Evolutionary conservation across 1,140 invertebrate species (phyloP).

Genomic region (Leucophenga varia): DNA sequence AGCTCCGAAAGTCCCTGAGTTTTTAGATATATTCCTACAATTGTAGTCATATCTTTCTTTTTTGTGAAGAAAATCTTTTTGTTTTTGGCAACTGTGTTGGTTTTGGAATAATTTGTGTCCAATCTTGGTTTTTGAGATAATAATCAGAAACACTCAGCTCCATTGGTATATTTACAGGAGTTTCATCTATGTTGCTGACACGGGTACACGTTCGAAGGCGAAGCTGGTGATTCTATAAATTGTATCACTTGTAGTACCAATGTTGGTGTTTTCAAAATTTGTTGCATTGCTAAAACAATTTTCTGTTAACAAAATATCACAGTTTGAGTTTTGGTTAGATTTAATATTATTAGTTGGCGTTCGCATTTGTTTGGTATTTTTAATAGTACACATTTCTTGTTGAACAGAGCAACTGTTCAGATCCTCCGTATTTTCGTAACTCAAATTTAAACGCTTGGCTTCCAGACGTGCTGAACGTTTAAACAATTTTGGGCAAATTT

Average conservation of each 20-base stretch:
- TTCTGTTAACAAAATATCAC: not conserved
- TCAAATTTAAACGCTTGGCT: conserved; percentile 2
- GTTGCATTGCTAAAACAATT: conserved; percentile 6
- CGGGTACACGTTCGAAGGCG: conserved; percentile 14
- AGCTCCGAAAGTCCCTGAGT: too few relatives aligned
- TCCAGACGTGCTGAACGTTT: conserved; percentile 12
- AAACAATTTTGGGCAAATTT: not conserved
- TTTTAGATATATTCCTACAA: too few relatives aligned
- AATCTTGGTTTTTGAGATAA: too few relatives aligned
- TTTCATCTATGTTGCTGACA: not conserved
- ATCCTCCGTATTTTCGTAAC: not conserved
- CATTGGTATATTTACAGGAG: conserved; percentile 27
- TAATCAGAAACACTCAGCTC: not conserved
- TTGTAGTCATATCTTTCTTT: too few relatives aligned
- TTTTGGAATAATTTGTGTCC: too few relatives aligned
- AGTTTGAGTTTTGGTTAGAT: not conserved
- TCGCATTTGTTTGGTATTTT: conserved; percentile 10
- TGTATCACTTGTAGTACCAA: not conserved
- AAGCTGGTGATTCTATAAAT: conserved; percentile 25
- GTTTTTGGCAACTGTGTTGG: too few relatives aligned
- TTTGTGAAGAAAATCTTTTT: too few relatives aligned
- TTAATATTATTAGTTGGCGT: conserved; percentile 2
- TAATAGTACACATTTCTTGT: too few relatives aligned
- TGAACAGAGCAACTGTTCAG: too few relatives aligned
- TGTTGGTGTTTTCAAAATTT: not conserved